Conservation (phyloP, 2,113 vertebrate genomes). For the Corvus cornix region DNA sequence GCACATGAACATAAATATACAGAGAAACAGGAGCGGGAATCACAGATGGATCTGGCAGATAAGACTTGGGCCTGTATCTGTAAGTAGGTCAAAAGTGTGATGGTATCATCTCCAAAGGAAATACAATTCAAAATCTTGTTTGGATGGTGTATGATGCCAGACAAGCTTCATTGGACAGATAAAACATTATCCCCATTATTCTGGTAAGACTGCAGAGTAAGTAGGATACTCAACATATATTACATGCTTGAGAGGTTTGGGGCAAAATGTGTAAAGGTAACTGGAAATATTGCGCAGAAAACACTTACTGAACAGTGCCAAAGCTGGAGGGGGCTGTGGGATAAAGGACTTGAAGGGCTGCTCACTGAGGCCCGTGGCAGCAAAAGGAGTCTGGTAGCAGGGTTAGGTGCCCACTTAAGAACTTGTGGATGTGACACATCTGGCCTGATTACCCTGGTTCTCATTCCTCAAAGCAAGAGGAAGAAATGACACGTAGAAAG, state of each 20-base stretch:
- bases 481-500: not conserved
- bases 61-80: slow-evolving; percentile 38
- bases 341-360: not conserved
- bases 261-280: slow-evolving; percentile 4
- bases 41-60: slow-evolving; percentile 54
- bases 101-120: slow-evolving; percentile 13
- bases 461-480: not conserved
- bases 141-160: slow-evolving; percentile 6
- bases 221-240: slow-evolving; percentile 28
- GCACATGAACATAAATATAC: slow-evolving; percentile 56
- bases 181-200: slow-evolving; percentile 46
- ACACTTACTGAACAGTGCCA: not conserved
- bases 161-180: slow-evolving; percentile 33
- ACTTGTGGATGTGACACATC: not conserved
- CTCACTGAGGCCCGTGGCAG: not conserved
- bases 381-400: not conserved
- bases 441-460: not conserved
- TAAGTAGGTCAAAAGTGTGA: slow-evolving; percentile 51
- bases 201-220: slow-evolving; percentile 17
- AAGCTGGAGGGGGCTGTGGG: not conserved
- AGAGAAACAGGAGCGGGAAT: slow-evolving; percentile 59
- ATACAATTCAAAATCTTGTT: slow-evolving; percentile 47
- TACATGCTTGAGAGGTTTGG: not conserved
- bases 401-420: not conserved
- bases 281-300: slow-evolving; percentile 14